Evolutionary conservation across 2,888 invertebrate genomes (phyloP).

Genomic region (Capitulum mitella): DNA sequence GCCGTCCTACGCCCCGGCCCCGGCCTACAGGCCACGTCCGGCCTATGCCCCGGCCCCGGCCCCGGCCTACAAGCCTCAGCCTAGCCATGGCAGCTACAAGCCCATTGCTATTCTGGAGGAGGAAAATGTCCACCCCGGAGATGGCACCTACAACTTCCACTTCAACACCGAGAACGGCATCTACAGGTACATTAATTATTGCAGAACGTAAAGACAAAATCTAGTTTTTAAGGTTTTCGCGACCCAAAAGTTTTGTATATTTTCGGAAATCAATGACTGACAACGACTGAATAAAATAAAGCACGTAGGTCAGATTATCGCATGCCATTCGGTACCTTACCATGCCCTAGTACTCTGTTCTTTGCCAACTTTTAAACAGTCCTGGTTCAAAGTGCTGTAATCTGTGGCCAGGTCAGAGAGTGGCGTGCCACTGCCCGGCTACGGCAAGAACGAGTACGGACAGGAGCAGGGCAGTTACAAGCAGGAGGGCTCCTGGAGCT

Average conservation of each 20-base stretch:
- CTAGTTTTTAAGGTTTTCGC: too few relatives aligned
- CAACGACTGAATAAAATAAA: too few relatives aligned
- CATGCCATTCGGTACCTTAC: too few relatives aligned
- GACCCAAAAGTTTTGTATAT: too few relatives aligned
- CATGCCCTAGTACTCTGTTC: too few relatives aligned
- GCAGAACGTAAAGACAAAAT: background rate
- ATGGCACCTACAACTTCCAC: background rate
- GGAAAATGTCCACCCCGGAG: background rate
- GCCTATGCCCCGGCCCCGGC: background rate
- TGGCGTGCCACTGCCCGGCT: slow-evolving; percentile 4
- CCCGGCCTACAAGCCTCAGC: background rate
- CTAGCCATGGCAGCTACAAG: background rate
- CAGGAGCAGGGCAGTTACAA: background rate
- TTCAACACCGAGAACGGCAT: too few relatives aligned
- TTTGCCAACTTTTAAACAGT: too few relatives aligned
- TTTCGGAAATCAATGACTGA: too few relatives aligned
- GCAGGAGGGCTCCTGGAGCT: slow-evolving; percentile 10
- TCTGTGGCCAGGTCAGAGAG: background rate
- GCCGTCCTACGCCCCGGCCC: background rate
- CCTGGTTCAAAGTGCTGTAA: too few relatives aligned
- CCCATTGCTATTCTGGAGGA: slow-evolving; percentile 6
- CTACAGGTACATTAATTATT: background rate
- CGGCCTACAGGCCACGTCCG: too few relatives aligned
- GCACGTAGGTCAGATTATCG: too few relatives aligned
- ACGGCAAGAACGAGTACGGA: slow-evolving; percentile 16